These are phyloP conservation scores for Lepisosteus osseus DNA, from an alignment of 2,113 vertebrate species.

Conservation along the genomic window DNA sequence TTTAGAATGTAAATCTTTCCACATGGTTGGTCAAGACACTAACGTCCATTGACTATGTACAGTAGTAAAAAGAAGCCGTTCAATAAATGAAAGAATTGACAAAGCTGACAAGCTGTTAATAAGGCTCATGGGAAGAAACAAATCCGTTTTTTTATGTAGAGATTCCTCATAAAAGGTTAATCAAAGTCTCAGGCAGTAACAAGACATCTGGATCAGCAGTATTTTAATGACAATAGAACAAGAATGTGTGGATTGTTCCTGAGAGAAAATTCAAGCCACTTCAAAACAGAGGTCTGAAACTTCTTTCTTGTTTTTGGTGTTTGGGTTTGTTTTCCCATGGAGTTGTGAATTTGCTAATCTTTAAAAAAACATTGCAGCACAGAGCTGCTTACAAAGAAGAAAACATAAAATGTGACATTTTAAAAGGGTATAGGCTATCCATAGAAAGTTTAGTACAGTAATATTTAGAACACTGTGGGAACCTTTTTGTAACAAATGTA, in stretches of 20 bases:
- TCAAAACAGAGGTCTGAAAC: background rate
- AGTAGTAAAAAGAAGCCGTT: constrained; percentile 28
- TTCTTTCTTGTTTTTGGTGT: background rate
- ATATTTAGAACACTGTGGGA: too few species aligned
- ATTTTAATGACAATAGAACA: constrained; percentile 41
- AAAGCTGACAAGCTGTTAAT: constrained; percentile 53
- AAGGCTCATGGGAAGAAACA: constrained; percentile 39
- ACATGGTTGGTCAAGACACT: constrained; percentile 14
- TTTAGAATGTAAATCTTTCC: background rate
- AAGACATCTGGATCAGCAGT: constrained; percentile 43
- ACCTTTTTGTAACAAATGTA: too few species aligned
- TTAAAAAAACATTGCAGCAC: too few species aligned
- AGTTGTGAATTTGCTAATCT: too few species aligned
- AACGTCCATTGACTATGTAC: constrained; percentile 52
- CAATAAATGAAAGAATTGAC: constrained; percentile 42
- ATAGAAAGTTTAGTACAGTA: too few species aligned
- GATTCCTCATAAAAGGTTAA: constrained; percentile 46
- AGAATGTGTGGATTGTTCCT: constrained; percentile 33
- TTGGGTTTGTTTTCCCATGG: background rate
- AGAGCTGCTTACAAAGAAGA: too few species aligned
- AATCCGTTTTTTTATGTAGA: constrained; percentile 36
- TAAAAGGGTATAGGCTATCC: too few species aligned
- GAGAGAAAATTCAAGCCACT: constrained; percentile 1
- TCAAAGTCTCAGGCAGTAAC: constrained; percentile 34
- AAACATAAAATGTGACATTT: too few species aligned